A percentile compares a stretch with the other conserved stretches of the same genome.
Conservation (phyloP, 2,888 invertebrate species). For the Congeria kusceri region DNA sequence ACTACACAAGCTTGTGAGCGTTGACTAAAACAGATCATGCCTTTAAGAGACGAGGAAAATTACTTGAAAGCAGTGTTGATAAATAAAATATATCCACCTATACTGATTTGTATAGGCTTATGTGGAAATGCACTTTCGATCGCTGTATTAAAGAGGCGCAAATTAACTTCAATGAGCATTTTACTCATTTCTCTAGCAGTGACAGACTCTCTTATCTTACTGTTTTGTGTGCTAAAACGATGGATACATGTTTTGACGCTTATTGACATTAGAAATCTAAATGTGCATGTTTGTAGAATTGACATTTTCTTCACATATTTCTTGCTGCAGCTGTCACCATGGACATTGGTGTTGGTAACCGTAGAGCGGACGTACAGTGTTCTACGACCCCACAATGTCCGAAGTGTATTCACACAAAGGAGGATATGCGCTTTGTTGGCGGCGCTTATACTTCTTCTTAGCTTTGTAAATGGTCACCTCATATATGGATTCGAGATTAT, state of each 20-base stretch:
- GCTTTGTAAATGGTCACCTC: neutral
- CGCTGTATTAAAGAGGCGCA: neutral
- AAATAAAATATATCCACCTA: constrained; percentile 16
- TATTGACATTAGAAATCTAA: neutral
- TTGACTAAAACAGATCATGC: too few species aligned
- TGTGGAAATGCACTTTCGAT: constrained; percentile 12
- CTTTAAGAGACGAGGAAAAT: too few species aligned
- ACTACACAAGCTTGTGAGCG: too few species aligned
- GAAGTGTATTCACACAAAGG: neutral
- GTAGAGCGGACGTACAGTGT: constrained; percentile 7
- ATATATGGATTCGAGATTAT: neutral
- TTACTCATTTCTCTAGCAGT: neutral
- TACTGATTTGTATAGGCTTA: constrained; percentile 7
- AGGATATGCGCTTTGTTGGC: neutral
- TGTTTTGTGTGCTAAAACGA: neutral
- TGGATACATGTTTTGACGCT: neutral
- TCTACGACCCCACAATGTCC: neutral
- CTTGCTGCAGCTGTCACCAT: constrained; percentile 3
- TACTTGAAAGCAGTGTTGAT: neutral
- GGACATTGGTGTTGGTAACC: constrained; percentile 4
- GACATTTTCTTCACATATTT: neutral
- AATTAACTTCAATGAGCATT: neutral
- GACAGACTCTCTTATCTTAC: neutral
- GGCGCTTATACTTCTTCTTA: neutral
- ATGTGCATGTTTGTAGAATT: neutral